phyloP scores from a whole-genome alignment of 1,140 invertebrate species.

The Drosophila asahinai region DNA sequence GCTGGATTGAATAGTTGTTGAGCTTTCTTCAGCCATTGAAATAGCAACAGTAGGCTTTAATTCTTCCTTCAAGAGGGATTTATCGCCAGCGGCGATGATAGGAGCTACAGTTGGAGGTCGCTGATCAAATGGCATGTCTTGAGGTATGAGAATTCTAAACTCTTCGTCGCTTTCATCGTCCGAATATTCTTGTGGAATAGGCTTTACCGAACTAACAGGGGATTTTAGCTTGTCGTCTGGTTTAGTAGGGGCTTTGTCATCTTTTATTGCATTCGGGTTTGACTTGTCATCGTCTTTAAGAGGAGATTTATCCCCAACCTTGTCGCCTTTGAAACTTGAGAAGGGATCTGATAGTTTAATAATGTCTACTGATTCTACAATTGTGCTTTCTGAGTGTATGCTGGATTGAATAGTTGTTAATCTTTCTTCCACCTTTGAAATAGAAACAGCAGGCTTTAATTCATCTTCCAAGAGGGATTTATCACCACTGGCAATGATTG shows the following conservation, averaged over 20 bases:
- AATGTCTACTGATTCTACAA: background rate
- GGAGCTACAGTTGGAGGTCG: background rate
- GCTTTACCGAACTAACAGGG: background rate
- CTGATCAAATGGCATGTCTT: background rate
- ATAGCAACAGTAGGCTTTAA: background rate
- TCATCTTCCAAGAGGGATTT: background rate
- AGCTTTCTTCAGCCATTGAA: slow-evolving; percentile 8
- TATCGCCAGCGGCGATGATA: too few relatives aligned
- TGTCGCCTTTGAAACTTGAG: background rate
- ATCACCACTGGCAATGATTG: too few relatives aligned
- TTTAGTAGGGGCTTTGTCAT: too few relatives aligned
- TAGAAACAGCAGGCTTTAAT: background rate
- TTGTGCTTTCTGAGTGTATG: background rate
- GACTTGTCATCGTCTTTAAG: too few relatives aligned
- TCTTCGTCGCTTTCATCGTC: slow-evolving; percentile 14
- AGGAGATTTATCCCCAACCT: background rate
- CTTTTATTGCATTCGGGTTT: too few relatives aligned
- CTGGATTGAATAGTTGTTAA: background rate
- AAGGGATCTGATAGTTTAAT: background rate
- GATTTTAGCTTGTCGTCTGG: too few relatives aligned
- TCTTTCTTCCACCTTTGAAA: slow-evolving; percentile 10
- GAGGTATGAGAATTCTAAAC: background rate
- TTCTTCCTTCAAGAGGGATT: background rate
- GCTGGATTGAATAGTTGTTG: background rate
- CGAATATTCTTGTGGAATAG: background rate